Percentiles rank a stretch among this genome's conserved stretches.
These are phyloP conservation scores for Chydorus sphaericus DNA, from an alignment of 2,888 invertebrate species.

Conservation along the genomic window DNA sequence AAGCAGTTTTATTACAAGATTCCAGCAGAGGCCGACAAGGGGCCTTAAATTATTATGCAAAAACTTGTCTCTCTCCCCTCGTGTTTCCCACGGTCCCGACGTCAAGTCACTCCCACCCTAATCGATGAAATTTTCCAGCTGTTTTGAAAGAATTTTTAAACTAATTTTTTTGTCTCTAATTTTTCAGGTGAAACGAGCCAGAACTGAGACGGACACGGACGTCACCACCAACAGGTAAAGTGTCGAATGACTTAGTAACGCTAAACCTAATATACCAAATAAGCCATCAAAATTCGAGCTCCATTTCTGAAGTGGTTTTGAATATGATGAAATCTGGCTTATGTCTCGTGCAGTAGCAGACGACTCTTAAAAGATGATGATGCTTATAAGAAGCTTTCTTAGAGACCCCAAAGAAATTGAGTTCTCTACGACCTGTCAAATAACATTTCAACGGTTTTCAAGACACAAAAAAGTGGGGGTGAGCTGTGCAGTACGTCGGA, in stretches of 20 bases:
- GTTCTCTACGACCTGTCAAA: slow-evolving; percentile 3
- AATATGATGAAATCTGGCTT: background rate
- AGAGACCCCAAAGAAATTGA: too few relatives aligned
- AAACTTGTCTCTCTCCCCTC: too few relatives aligned
- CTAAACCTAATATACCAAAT: background rate
- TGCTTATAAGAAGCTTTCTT: too few relatives aligned
- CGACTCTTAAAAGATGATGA: slow-evolving; percentile 1
- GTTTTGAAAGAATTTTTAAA: background rate
- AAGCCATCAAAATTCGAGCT: background rate
- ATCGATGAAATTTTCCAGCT: too few relatives aligned
- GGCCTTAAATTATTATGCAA: too few relatives aligned
- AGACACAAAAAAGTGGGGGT: too few relatives aligned
- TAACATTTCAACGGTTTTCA: background rate
- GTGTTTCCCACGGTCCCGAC: too few relatives aligned
- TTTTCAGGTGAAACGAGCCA: slow-evolving; percentile 12
- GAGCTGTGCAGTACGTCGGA: too few relatives aligned
- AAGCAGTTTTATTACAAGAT: too few relatives aligned
- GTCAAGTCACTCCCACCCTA: too few relatives aligned
- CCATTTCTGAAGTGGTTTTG: background rate
- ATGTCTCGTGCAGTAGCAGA: background rate
- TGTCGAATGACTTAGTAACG: background rate
- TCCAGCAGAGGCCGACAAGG: too few relatives aligned
- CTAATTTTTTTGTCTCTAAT: background rate
- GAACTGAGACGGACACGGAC: slow-evolving; percentile 12
- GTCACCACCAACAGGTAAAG: background rate